A percentile compares a stretch with the other conserved stretches of the same genome.
Evolutionary conservation across 1,140 invertebrate species (phyloP).

Genomic region (Pachyrhynchus sulphureomaculatus): DNA sequence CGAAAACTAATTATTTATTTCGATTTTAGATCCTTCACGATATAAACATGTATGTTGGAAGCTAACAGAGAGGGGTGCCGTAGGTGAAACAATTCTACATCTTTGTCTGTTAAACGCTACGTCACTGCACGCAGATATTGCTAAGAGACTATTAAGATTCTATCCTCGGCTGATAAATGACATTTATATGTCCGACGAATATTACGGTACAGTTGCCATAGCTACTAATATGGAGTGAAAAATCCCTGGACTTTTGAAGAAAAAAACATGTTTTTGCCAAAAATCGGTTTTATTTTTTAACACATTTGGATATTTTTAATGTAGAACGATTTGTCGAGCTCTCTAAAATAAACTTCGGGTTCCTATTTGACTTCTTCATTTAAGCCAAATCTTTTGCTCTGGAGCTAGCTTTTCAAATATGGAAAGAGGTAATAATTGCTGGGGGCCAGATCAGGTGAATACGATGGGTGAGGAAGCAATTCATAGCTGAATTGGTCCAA

Average conservation of each 20-base stretch:
- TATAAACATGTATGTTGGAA: slow-evolving; percentile 92
- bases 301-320: neutral
- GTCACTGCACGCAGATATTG: slow-evolving; percentile 87
- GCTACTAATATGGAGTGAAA: neutral
- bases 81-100: slow-evolving; percentile 94
- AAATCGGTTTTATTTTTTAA: too few species aligned
- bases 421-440: too few species aligned
- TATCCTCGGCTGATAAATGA: slow-evolving; percentile 96
- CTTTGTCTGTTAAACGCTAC: slow-evolving; percentile 90
- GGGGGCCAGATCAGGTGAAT: too few species aligned
- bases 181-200: slow-evolving; percentile 94
- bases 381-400: too few species aligned
- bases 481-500: too few species aligned
- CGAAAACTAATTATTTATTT: too few species aligned
- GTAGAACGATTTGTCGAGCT: too few species aligned
- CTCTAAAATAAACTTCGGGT: too few species aligned
- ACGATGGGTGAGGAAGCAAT: too few species aligned
- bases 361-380: too few species aligned
- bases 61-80: slow-evolving; percentile 87
- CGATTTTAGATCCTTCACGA: slow-evolving; percentile 46
- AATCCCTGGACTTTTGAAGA: too few species aligned
- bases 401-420: neutral
- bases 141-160: slow-evolving; percentile 85
- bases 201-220: slow-evolving; percentile 76
- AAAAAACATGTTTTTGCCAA: too few species aligned